Evolutionary conservation across 1,140 invertebrate genomes (phyloP), one percentile per base, ranked within the genome.

Genomic region (Aphidius gifuensis): DNA sequence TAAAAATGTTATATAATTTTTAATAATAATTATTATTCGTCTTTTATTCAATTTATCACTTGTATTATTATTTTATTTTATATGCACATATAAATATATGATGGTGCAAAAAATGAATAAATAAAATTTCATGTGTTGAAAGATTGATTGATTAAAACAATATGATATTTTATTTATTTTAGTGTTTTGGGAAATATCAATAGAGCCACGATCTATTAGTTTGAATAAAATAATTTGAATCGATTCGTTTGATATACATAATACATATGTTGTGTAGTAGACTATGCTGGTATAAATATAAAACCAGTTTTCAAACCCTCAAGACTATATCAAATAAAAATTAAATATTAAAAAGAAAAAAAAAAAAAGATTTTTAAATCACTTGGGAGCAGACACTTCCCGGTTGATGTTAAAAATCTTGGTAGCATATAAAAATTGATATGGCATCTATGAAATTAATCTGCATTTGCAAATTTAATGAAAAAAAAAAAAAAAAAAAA

Each of bases 171-270:
- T n/a, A n/a, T n/a, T n/a, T n/a, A n/a, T n/a, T n/a, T n/a, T n/a
- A n/a, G n/a, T n/a, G n/a, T n/a, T n/a, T n/a, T n/a, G n/a, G n/a
- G n/a, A n/a, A n/a, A n/a, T n/a, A n/a, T n/a, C n/a, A n/a, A n/a
- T n/a, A n/a, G n/a, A n/a, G n/a, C n/a, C n/a, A n/a, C n/a, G n/a
- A n/a, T n/a, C n/a, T n/a, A n/a, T n/a, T n/a, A n/a, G n/a, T n/a
- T n/a, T n/a, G n/a, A 69, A 61, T 61, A 66, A 74, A 74, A 71
- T 71, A 70, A 71, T 74, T 74, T 71, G 2, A 9, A 50, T 16
- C 48, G 1, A 50, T 2, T 16, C 8, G 3, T 16, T 11, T 21
- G 6, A 7, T 50, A 8, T n/a, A n/a, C n/a, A n/a, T n/a, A n/a
- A n/a, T n/a, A n/a, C n/a, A n/a, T n/a, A n/a, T n/a, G n/a, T n/a